Base-by-base conservation (phyloP, 2,888 invertebrate species). In the Gerris lacustris region DNA sequence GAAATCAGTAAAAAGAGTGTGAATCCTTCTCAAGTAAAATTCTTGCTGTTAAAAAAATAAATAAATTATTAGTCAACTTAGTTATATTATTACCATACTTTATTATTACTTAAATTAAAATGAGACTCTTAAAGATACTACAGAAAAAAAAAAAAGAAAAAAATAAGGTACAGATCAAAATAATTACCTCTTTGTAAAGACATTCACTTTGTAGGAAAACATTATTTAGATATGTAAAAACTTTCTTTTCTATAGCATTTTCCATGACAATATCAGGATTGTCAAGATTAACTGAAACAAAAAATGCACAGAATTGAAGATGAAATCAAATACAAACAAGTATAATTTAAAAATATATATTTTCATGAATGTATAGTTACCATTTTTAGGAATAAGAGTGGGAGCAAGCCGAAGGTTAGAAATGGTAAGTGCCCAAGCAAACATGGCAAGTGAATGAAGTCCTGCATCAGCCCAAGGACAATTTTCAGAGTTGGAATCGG, bases 1-100 rank as follows among this genome's bases (percentile, higher is more conserved):
- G 77, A 97, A 96, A 81, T 96, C 96, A 0, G 94, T 92, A 69
- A 96, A 84, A 7, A 96, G 82, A 17, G 87, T 85, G 81, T 97
- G 96, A 67, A 96, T 82, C 66, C 92, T 86, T 43, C 91, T 86
- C 76, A 91, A 84, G 78, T 93, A 90, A 79, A 93, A 94, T 80
- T 93, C 91, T 80, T 84, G 77, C 7, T 78, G 67, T 67, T 44
- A 69, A 71, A 62, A 15, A 63, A 64, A 18, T n/a, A 69, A 45
- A 7, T 62, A 2, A 62, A 15, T 62, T 4, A 62, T 31, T 31
- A 31, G 31, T 31, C 31, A 31, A 31, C 31, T 31, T 31, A 31
- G 31, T 31, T 31, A 67, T 67, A 44, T 15, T 66, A 45, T 11
- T 43, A 45, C 7, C 11, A 69, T 9, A 66, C 11, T 17, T 7